phyloP scores from a whole-genome alignment of 1,140 invertebrate species.

The Temnothorax curvispinosus region DNA sequence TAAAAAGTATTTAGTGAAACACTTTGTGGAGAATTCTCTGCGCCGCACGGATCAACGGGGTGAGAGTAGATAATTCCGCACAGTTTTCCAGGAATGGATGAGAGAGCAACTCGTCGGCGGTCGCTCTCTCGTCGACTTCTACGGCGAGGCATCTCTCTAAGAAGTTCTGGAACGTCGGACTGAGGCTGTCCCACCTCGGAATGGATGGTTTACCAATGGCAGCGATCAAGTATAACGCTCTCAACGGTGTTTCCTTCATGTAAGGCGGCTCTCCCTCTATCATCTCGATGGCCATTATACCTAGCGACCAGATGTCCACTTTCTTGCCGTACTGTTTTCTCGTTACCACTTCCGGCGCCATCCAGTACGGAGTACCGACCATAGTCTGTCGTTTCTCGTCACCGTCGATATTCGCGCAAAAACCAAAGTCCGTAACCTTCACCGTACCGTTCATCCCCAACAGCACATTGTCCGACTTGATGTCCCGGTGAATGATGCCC shows the following conservation, averaged over 20 bases:
- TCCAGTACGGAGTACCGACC: conserved; percentile 95
- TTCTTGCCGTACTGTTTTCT: conserved; percentile 95
- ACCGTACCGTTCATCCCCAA: conserved; percentile 98
- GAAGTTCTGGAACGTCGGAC: conserved; percentile 92
- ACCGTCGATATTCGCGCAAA: conserved; percentile 95
- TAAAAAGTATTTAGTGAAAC: conserved; percentile 47
- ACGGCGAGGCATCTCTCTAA: conserved; percentile 97
- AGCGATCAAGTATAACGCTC: conserved; percentile 98
- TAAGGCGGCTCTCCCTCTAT: conserved; percentile 96
- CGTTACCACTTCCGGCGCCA: conserved; percentile 96
- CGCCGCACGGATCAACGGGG: conserved; percentile 96
- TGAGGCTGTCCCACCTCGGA: conserved; percentile 93
- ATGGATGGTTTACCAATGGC: conserved; percentile 97
- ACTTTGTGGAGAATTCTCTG: conserved; percentile 91
- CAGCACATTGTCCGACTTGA: conserved; percentile 98
- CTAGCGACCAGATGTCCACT: conserved; percentile 98
- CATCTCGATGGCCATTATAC: conserved; percentile 99
- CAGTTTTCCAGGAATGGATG: conserved; percentile 96
- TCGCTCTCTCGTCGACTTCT: conserved; percentile 94
- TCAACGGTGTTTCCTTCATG: conserved; percentile 93
- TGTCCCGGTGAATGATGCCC: conserved; percentile 97
- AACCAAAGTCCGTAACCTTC: conserved; percentile 99
- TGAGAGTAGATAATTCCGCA: conserved; percentile 93
- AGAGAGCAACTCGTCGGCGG: conserved; percentile 93
- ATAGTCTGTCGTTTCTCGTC: conserved; percentile 98